Conservation (phyloP, 1,140 invertebrate genomes). For the Tetramorium alpestre region DNA sequence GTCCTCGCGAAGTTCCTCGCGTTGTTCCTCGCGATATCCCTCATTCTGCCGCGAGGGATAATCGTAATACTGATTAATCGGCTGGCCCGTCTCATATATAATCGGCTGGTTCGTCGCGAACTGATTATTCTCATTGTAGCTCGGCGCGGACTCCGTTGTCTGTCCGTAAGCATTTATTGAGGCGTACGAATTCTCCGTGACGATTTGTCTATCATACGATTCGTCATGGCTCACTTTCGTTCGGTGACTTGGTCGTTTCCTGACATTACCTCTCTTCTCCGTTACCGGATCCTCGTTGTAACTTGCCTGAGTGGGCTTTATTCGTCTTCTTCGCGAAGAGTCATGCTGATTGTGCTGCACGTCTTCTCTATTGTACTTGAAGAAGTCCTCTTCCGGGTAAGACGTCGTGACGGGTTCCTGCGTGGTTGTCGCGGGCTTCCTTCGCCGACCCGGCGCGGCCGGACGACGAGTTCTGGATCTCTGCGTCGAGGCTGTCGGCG, state of each 20-base stretch:
- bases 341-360: constrained; percentile 52
- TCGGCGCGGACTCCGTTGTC: constrained; percentile 21
- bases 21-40: constrained; percentile 10
- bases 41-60: constrained; percentile 48
- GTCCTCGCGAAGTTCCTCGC: constrained; percentile 34
- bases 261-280: constrained; percentile 65
- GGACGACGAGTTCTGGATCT: constrained; percentile 71
- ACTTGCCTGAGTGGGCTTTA: constrained; percentile 49
- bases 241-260: constrained; percentile 70
- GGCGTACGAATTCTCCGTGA: constrained; percentile 66
- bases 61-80: constrained; percentile 59
- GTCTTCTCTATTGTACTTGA: constrained; percentile 68
- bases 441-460: constrained; percentile 42
- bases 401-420: constrained; percentile 53
- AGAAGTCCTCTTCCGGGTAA: constrained; percentile 56
- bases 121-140: constrained; percentile 59
- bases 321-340: constrained; percentile 40
- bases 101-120: constrained; percentile 43
- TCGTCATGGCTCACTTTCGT: constrained; percentile 68
- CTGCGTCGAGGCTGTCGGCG: constrained; percentile 45
- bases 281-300: constrained; percentile 46
- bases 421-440: constrained; percentile 72
- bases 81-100: constrained; percentile 13
- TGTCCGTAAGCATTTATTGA: constrained; percentile 29
- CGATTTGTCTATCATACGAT: constrained; percentile 68